Evolutionary conservation across 2,797 vertebrate genomes (phyloP).

Genomic region (Botia almorhae): DNA sequence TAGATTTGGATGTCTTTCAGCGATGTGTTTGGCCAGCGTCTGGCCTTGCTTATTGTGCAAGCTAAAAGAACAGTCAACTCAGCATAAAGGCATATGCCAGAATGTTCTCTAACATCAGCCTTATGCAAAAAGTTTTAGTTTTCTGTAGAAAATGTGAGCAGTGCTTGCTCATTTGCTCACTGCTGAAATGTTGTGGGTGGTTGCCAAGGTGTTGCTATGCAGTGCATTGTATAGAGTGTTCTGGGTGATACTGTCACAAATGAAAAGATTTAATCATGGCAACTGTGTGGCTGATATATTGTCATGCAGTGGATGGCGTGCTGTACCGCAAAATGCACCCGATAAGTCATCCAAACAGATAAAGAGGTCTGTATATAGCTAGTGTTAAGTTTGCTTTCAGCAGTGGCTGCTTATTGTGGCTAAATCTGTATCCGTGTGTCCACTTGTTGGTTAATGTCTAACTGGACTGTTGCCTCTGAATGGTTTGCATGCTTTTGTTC

Average conservation of each 20-base stretch:
- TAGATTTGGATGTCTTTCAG: conserved; percentile 62
- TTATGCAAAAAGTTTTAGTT: conserved; percentile 37
- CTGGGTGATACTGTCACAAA: too few species aligned
- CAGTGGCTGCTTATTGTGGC: neutral
- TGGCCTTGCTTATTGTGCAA: conserved; percentile 56
- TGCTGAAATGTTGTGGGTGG: neutral
- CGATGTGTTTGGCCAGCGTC: conserved; percentile 52
- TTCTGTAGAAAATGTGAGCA: neutral
- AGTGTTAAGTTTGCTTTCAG: conserved; percentile 2
- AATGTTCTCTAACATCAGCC: neutral
- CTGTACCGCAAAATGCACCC: too few species aligned
- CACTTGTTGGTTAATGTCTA: conserved; percentile 41
- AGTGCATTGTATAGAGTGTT: too few species aligned
- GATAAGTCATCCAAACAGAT: too few species aligned
- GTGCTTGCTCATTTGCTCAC: conserved; percentile 29
- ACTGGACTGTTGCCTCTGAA: conserved; percentile 32
- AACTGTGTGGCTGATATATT: neutral
- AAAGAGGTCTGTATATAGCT: too few species aligned
- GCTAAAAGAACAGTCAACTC: conserved; percentile 38
- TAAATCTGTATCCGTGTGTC: neutral
- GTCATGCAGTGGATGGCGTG: too few species aligned
- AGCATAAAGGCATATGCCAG: conserved; percentile 35
- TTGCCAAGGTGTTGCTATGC: neutral
- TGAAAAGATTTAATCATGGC: neutral
- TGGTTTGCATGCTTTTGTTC: conserved; percentile 22